Evolutionary conservation across 1,140 invertebrate species (phyloP), one percentile per base, ranked within the genome.

Genomic region (Cydia strobilella): DNA sequence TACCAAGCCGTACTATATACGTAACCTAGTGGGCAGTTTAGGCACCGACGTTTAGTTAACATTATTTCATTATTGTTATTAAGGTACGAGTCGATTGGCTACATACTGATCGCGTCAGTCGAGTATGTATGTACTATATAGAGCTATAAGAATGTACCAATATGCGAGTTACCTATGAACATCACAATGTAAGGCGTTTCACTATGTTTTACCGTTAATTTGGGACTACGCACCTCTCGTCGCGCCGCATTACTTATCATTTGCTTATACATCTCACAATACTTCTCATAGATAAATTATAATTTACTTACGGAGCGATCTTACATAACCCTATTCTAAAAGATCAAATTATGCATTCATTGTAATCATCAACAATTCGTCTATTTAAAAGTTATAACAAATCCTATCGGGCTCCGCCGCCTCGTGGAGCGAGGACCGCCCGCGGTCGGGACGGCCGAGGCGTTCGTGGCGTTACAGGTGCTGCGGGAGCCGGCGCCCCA

Each of bases 281-380:
- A 86, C 81, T 87, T 83, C 80, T 87, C 86, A 86, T 89, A 87
- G 86, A 90, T 90, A 91, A 90, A 91, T 91, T 91, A 92, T 92
- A 90, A 80, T 88, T 91, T 86, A 90, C 88, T 92, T 90, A 92
- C 80, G 90, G 90, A 90, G 87, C 90, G 86, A 90, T 90, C 89
- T 92, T 91, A 91, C 89, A 91, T 91, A 91, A 92, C 86, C 89
- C 90, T 92, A 92, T 88, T 85, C 90, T 91, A 92, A 86, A 88
- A 87, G 85, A 86, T 90, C 89, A 90, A 92, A 92, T 90, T 90
- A 90, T 91, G 89, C 86, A 86, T 84, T 90, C 84, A 90, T 86
- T 89, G 87, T 88, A 88, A 86, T 85, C 79, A 82, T 84, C 86
- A 90, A 91, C 86, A 86, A 91, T 90, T 90, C 79, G 84, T 86